Evolutionary conservation across 2,113 vertebrate species (phyloP), one percentile per base, ranked within the genome.

Genomic region (Anhinga anhinga): DNA sequence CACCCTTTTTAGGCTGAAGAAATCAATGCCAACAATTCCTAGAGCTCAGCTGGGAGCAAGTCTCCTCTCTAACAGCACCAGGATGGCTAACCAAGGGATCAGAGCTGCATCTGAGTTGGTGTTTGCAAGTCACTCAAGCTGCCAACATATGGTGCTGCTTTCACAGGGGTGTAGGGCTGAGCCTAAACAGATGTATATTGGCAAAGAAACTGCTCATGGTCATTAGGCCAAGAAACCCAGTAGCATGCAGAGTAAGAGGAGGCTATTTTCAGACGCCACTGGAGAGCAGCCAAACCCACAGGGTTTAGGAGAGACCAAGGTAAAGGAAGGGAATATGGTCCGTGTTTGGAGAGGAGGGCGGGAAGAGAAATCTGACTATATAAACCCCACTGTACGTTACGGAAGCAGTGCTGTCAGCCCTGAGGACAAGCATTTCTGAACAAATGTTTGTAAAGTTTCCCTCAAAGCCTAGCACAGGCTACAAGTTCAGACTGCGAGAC

Each of bases 221-320:
- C 88, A 53, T 76, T 15, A 79, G 73, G 88, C 88, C 91, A 92
- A 92, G 77, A 79, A 92, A 95, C 27, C 81, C 91, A 97, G 91
- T 20, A 84, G 94, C 83, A 26, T 66, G 83, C 58, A 79, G 66
- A 65, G 56, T 20, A 91, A 42, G 74, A 94, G 61, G 77, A 63
- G 50, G 72, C 40, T 97, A 76, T 93, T 95, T 94, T 94, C 55
- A 82, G 88, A 53, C 4, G 7, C 11, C 10, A 0, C 8, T 91
- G 94, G 91, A 95, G 10, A 87, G 36, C 25, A 21, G 91, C 81
- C 95, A 97, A 84, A 73, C 13, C 17, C 58, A 32, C 34, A 47
- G 49, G 22, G 66, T 69, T 84, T 79, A 90, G 83, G 81, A 56
- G 27, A 79, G 65, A 70, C 25, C 86, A 76, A 93, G 44, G 88